phyloP scores from a whole-genome alignment of 92 coral and sea anemone species.

The Porites lobata region DNA sequence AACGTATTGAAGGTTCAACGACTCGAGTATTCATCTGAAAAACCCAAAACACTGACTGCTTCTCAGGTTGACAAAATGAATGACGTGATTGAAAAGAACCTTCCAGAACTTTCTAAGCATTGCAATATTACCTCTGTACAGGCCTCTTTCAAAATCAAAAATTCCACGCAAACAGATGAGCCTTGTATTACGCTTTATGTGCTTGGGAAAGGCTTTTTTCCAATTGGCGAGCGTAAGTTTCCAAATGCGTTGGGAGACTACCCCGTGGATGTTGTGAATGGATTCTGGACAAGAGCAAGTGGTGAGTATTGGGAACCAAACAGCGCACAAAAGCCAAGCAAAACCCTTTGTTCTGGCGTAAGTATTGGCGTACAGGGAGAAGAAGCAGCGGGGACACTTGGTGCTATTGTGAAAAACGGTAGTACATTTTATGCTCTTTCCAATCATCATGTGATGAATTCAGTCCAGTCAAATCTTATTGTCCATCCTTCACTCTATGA shows the following conservation, averaged over 20 bases:
- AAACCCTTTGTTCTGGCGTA: conserved; percentile 10
- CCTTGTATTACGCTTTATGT: conserved; percentile 52
- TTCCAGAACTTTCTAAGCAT: background rate
- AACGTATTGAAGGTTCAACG: background rate
- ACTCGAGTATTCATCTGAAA: background rate
- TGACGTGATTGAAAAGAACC: conserved; percentile 14
- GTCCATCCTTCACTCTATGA: conserved; percentile 8
- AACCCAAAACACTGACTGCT: background rate
- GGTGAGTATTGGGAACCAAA: background rate
- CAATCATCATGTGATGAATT: conserved; percentile 36
- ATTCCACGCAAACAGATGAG: conserved; percentile 5
- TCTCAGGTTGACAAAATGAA: conserved; percentile 14
- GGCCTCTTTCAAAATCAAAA: conserved; percentile 26
- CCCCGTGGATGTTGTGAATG: conserved; percentile 45
- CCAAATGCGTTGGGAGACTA: background rate
- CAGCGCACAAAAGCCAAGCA: background rate
- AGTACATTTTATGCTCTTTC: conserved; percentile 24
- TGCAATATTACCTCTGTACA: conserved; percentile 25
- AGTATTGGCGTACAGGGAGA: conserved; percentile 37
- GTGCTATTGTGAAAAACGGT: conserved; percentile 35
- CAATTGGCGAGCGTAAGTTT: conserved; percentile 38
- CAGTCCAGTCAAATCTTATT: background rate
- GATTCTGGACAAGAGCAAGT: conserved; percentile 3
- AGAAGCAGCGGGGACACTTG: conserved; percentile 27
- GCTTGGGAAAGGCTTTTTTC: conserved; percentile 60